Conservation (phyloP, 1,140 invertebrate species). For the Ridgeia piscesae region DNA sequence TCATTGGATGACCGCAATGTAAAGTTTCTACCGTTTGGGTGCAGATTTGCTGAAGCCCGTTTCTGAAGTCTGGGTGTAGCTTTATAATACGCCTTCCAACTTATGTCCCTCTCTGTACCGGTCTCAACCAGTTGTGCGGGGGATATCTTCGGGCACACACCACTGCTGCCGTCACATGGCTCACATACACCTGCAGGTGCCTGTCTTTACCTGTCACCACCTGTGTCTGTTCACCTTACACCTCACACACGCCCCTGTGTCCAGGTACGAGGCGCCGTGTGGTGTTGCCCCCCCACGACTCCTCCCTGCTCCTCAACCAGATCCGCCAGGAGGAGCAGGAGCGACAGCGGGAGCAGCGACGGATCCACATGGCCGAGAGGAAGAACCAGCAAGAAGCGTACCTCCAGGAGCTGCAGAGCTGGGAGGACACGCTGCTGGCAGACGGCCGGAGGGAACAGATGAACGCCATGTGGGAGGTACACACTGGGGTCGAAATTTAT, state of each 20-base stretch:
- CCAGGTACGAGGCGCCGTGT: slow-evolving; percentile 30
- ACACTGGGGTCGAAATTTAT: background rate
- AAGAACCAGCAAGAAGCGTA: slow-evolving; percentile 49
- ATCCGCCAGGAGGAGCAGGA: slow-evolving; percentile 52
- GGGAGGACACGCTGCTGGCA: slow-evolving; percentile 56
- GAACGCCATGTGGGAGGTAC: slow-evolving; percentile 60
- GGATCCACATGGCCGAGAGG: slow-evolving; percentile 49
- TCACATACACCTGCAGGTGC: background rate
- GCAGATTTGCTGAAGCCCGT: no score
- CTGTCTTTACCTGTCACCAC: no score
- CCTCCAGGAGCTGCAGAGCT: slow-evolving; percentile 51
- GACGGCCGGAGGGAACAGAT: slow-evolving; percentile 45
- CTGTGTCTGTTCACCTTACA: no score
- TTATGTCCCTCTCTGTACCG: no score
- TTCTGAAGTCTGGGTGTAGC: no score
- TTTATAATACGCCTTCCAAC: no score
- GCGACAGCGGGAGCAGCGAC: slow-evolving; percentile 46
- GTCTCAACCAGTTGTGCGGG: no score
- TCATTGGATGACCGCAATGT: background rate
- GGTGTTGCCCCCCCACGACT: slow-evolving; percentile 40
- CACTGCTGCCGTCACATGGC: background rate
- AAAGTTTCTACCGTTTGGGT: no score
- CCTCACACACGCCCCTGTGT: background rate
- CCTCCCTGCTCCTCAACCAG: slow-evolving; percentile 50
- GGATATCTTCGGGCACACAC: no score